A percentile compares a stretch with the other conserved stretches of the same genome.
phyloP scores from a whole-genome alignment of 2,797 vertebrate species.

The Spondyliosoma cantharus region DNA sequence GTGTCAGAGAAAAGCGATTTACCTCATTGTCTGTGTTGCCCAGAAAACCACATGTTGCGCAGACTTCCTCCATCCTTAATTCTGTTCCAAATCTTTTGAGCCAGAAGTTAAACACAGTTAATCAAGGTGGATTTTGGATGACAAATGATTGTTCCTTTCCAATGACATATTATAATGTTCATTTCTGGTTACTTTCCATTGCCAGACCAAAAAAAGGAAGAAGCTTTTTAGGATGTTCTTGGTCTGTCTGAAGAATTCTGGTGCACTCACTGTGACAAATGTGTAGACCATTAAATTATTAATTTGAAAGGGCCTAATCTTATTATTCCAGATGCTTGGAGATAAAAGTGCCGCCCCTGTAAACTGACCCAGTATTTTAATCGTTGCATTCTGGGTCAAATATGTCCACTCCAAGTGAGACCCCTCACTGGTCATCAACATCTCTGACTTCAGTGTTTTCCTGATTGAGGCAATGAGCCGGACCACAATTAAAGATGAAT shows the following conservation, averaged over 20 bases:
- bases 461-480: constrained; percentile 54
- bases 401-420: constrained; percentile 15
- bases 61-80: constrained; percentile 33
- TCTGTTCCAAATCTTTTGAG: constrained; percentile 14
- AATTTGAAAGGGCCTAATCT: constrained; percentile 27
- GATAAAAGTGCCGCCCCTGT: constrained; percentile 35
- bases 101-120: constrained; percentile 6
- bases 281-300: constrained; percentile 35
- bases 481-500: constrained; percentile 74
- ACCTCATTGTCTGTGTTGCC: constrained; percentile 35
- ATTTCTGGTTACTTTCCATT: constrained; percentile 8
- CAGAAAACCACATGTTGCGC: constrained; percentile 58
- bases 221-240: constrained; percentile 5
- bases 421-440: constrained; percentile 15
- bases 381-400: constrained; percentile 2
- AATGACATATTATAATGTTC: not conserved
- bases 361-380: constrained; percentile 27
- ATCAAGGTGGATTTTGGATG: constrained; percentile 17
- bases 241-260: constrained; percentile 14
- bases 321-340: constrained; percentile 60
- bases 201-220: not conserved
- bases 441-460: constrained; percentile 37
- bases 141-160: constrained; percentile 12
- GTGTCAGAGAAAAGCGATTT: constrained; percentile 33
- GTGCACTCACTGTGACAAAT: constrained; percentile 11